A percentile compares a stretch with the other conserved stretches of the same genome.
phyloP scores from a whole-genome alignment of 2,113 vertebrate genomes.

The Epinephelus moara region DNA sequence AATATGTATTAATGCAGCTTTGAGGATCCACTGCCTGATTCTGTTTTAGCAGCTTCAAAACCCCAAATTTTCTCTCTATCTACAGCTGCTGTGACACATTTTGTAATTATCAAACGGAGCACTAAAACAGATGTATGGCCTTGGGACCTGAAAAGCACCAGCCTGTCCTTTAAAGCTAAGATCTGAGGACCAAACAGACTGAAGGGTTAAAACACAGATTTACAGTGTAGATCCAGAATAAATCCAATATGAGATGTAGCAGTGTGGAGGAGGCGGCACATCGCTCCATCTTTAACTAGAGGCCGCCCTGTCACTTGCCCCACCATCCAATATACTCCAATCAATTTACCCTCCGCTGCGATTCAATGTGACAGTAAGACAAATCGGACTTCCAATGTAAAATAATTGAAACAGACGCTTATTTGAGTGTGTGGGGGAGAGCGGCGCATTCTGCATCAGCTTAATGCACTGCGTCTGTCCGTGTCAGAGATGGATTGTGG shows the following conservation, averaged over 20 bases:
- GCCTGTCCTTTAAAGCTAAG: neutral
- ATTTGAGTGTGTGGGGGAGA: constrained; percentile 61
- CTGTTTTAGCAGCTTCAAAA: neutral
- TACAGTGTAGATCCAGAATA: constrained; percentile 6
- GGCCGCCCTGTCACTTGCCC: constrained; percentile 47
- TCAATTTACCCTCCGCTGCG: constrained; percentile 63
- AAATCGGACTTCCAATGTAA: constrained; percentile 71
- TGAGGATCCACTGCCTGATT: neutral
- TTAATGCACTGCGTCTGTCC: constrained; percentile 41
- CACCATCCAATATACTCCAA: constrained; percentile 69
- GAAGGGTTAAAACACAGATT: constrained; percentile 1
- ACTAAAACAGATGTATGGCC: too few relatives aligned
- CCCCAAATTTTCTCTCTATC: neutral
- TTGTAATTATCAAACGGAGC: neutral
- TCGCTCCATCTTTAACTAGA: constrained; percentile 41
- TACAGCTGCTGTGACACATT: neutral
- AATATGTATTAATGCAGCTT: neutral
- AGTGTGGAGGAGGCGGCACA: neutral
- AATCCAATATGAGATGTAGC: neutral
- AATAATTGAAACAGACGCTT: constrained; percentile 76
- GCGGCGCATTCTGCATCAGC: constrained; percentile 45
- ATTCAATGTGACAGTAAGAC: constrained; percentile 76
- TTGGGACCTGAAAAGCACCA: neutral
- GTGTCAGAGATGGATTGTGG: constrained; percentile 77
- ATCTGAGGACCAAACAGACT: neutral